Percentiles rank a stretch among this genome's conserved stretches.
Conservation (phyloP, 2,888 invertebrate species). For the Neoitamus cyanurus region DNA sequence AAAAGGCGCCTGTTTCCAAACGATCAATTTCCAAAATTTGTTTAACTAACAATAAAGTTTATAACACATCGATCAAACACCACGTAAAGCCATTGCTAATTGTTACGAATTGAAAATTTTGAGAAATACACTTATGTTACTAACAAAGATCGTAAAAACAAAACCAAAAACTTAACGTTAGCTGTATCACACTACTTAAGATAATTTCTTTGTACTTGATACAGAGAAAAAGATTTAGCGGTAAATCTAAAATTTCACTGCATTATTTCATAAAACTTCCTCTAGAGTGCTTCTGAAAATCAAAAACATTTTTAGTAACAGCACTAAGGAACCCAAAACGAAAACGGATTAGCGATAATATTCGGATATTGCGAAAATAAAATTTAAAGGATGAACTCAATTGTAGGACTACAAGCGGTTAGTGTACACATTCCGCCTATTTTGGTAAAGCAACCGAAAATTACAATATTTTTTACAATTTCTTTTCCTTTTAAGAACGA, state of each 20-base stretch:
- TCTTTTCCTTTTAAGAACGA: background rate
- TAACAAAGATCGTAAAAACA: slow-evolving; percentile 11
- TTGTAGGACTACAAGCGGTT: slow-evolving; percentile 37
- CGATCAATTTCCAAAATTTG: slow-evolving; percentile 9
- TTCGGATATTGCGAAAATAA: slow-evolving; percentile 25
- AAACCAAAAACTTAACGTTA: background rate
- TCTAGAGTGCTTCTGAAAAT: slow-evolving; percentile 48
- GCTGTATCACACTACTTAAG: slow-evolving; percentile 25
- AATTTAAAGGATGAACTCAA: slow-evolving; percentile 32
- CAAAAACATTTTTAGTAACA: slow-evolving; percentile 30
- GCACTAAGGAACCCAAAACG: slow-evolving; percentile 10
- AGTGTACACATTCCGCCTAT: slow-evolving; percentile 34
- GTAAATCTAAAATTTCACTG: slow-evolving; percentile 27
- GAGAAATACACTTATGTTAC: slow-evolving; percentile 14
- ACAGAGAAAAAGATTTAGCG: slow-evolving; percentile 26
- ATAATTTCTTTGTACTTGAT: background rate
- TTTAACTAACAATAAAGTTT: slow-evolving; percentile 17
- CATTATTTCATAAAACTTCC: slow-evolving; percentile 27
- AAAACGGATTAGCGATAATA: background rate
- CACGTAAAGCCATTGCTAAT: slow-evolving; percentile 47
- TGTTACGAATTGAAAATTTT: slow-evolving; percentile 25
- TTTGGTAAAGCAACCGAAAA: background rate
- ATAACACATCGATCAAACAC: slow-evolving; percentile 44
- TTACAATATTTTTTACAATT: background rate
- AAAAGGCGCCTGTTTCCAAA: background rate